phyloP scores from a whole-genome alignment of 2,113 vertebrate species.

The Guaruba guarouba region DNA sequence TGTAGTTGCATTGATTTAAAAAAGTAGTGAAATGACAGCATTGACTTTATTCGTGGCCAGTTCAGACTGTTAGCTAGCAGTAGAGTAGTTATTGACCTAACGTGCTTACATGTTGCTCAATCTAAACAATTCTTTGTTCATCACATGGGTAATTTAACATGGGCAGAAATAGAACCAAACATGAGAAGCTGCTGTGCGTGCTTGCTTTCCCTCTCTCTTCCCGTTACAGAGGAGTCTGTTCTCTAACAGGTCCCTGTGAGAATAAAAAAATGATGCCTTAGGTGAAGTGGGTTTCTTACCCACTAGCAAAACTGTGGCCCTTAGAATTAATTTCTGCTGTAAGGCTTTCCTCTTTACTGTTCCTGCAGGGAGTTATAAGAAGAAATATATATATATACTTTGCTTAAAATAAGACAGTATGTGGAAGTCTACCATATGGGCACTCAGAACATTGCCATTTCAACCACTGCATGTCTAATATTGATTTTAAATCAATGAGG shows the following conservation, averaged over 20 bases:
- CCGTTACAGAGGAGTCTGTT: neutral
- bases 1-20: neutral
- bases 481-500: neutral
- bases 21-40: neutral
- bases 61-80: neutral
- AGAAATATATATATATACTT: neutral
- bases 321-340: neutral
- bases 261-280: neutral
- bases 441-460: neutral
- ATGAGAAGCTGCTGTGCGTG: neutral
- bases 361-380: neutral
- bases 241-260: neutral
- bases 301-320: neutral
- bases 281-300: neutral
- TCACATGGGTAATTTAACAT: neutral
- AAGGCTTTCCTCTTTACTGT: neutral
- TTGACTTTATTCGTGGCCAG: neutral
- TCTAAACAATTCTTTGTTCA: constrained; percentile 12
- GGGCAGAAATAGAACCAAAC: neutral
- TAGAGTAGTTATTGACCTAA: neutral
- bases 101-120: neutral
- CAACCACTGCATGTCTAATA: neutral
- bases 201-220: neutral
- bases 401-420: neutral
- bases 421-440: neutral